Percentiles rank a stretch among this genome's conserved stretches.
Conservation (phyloP, 2,113 vertebrate species). For the Larimichthys crocea region DNA sequence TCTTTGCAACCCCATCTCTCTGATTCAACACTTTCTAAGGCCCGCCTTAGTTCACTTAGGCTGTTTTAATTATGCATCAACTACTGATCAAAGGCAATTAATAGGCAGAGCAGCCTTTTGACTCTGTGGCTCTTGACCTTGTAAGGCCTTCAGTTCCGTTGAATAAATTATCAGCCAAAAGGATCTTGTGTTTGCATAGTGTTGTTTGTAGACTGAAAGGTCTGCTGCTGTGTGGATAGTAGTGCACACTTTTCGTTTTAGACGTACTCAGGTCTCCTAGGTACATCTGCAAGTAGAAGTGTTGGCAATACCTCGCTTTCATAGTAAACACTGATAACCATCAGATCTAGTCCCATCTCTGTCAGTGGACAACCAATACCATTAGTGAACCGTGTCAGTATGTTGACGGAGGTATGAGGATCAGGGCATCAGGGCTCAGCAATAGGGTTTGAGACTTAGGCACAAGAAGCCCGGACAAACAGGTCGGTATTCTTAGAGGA, state of each 20-base stretch:
- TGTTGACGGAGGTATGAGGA: constrained; percentile 29
- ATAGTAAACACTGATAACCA: constrained; percentile 54
- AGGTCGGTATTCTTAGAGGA: constrained; percentile 43
- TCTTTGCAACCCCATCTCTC: constrained; percentile 40
- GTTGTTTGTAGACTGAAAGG: constrained; percentile 51
- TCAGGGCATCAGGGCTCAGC: constrained; percentile 24
- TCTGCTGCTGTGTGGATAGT: constrained; percentile 34
- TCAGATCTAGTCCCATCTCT: constrained; percentile 47
- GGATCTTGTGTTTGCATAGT: constrained; percentile 53
- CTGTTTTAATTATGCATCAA: constrained; percentile 80
- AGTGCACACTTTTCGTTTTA: constrained; percentile 37
- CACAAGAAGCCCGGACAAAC: constrained; percentile 35
- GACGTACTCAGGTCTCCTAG: constrained; percentile 47
- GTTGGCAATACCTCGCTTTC: constrained; percentile 9
- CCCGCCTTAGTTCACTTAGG: constrained; percentile 52
- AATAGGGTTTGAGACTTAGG: constrained; percentile 7
- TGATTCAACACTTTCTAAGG: constrained; percentile 65
- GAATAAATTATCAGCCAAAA: constrained; percentile 74
- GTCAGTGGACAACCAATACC: constrained; percentile 33
- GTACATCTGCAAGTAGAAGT: constrained; percentile 39
- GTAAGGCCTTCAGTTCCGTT: constrained; percentile 59
- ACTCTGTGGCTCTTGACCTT: constrained; percentile 74
- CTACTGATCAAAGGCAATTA: constrained; percentile 79
- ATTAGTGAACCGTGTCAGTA: constrained; percentile 54
- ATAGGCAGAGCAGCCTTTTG: constrained; percentile 73